phyloP scores from a whole-genome alignment of 2,888 invertebrate genomes.

The Tetanocera ferruginea region DNA sequence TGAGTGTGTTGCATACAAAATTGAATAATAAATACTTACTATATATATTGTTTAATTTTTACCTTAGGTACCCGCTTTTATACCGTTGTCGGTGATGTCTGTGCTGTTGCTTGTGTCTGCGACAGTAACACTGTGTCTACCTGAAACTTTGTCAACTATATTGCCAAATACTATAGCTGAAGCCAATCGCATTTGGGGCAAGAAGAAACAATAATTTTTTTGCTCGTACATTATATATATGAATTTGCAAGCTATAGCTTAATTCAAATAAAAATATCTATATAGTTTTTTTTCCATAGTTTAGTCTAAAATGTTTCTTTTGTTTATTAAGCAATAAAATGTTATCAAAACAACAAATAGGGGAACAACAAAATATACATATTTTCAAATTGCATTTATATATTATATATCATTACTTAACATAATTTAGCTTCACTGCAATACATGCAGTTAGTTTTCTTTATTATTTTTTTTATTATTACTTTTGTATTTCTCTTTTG shows the following conservation, averaged over 20 bases:
- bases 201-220: constrained; percentile 6
- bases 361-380: neutral
- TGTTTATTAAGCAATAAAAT: neutral
- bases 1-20: constrained; percentile 45
- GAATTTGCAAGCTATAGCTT: neutral
- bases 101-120: constrained; percentile 46
- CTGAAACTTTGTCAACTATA: constrained; percentile 49
- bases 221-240: neutral
- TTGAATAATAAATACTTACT: no score
- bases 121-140: constrained; percentile 49
- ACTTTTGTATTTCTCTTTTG: no score
- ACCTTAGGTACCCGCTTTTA: constrained; percentile 41
- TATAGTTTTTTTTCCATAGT: neutral
- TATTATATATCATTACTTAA: no score
- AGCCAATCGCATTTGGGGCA: constrained; percentile 49
- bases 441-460: no score
- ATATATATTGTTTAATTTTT: no score
- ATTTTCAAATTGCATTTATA: neutral
- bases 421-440: no score
- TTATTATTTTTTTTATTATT: no score
- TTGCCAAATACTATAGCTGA: constrained; percentile 52
- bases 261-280: neutral
- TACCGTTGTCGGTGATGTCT: constrained; percentile 50
- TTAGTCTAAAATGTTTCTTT: neutral
- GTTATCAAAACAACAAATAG: neutral